A percentile compares a stretch with the other conserved stretches of the same genome.
Evolutionary conservation across 1,140 invertebrate species (phyloP).

Genomic region (Psix sp.): DNA sequence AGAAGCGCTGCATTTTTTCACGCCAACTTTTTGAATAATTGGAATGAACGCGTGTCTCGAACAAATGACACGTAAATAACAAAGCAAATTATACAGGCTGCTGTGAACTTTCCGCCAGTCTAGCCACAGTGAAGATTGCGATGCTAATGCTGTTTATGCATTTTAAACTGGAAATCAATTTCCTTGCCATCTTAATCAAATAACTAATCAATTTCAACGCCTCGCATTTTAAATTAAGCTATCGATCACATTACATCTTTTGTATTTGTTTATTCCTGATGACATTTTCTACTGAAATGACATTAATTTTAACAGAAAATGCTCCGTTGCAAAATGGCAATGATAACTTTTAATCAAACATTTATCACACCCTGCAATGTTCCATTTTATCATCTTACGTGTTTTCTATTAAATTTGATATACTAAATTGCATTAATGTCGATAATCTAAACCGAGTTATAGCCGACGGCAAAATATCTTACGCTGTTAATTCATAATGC

Average conservation of each 20-base stretch:
- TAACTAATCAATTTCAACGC: conserved; percentile 21
- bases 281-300: conserved; percentile 12
- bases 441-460: conserved; percentile 22
- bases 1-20: too few species aligned
- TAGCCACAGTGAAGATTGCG: conserved; percentile 4
- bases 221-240: conserved; percentile 18
- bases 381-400: conserved; percentile 18
- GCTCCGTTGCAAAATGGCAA: conserved; percentile 13
- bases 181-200: conserved; percentile 27
- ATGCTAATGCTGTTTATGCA: conserved; percentile 29
- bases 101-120: conserved; percentile 16
- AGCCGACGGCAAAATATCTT: too few species aligned
- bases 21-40: conserved; percentile 4
- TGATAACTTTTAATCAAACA: conserved; percentile 28
- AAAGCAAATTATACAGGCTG: conserved; percentile 35
- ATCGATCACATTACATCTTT: background rate
- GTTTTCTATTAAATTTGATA: conserved; percentile 39
- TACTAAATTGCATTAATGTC: conserved; percentile 36
- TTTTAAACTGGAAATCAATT: conserved; percentile 18
- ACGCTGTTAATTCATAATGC: too few species aligned
- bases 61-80: conserved; percentile 19
- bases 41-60: conserved; percentile 1
- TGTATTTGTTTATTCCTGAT: too few species aligned
- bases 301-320: too few species aligned
- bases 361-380: too few species aligned